These are phyloP conservation scores for Trinectes maculatus DNA, from an alignment of 2,113 vertebrate genomes.

Conservation along the genomic window DNA sequence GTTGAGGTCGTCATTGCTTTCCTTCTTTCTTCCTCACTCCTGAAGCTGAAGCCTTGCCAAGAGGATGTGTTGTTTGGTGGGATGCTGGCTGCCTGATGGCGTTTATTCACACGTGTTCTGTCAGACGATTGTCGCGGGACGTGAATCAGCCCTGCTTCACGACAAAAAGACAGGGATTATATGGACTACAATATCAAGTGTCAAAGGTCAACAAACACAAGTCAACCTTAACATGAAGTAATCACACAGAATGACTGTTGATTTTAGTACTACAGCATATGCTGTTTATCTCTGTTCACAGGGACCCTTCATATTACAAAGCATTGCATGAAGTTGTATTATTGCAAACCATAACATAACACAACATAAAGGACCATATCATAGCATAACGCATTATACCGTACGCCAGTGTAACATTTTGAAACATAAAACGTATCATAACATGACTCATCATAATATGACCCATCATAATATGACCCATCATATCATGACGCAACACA, in stretches of 20 bases:
- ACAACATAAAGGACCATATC: neutral
- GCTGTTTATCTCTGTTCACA: too few species aligned
- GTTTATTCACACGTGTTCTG: constrained; percentile 33
- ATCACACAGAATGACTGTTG: too few species aligned
- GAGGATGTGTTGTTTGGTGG: constrained; percentile 8
- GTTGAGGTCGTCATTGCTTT: constrained; percentile 12
- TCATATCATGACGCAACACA: neutral
- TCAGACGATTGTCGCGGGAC: constrained; percentile 19
- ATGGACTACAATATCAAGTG: neutral
- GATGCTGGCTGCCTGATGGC: constrained; percentile 5
- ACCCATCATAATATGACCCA: neutral
- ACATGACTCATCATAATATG: neutral
- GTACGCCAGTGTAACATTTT: neutral
- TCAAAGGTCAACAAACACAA: too few species aligned
- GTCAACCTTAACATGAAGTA: too few species aligned
- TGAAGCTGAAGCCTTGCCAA: constrained; percentile 26
- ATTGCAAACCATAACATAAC: neutral
- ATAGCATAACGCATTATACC: neutral
- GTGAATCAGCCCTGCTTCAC: too few species aligned
- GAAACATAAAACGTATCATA: neutral
- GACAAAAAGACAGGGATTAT: neutral
- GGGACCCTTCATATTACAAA: too few species aligned
- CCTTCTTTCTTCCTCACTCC: constrained; percentile 6
- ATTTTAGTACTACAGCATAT: too few species aligned
- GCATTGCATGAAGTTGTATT: neutral